phyloP scores from a whole-genome alignment of 2,888 invertebrate genomes.

The Marasmarcha lunaedactyla region DNA sequence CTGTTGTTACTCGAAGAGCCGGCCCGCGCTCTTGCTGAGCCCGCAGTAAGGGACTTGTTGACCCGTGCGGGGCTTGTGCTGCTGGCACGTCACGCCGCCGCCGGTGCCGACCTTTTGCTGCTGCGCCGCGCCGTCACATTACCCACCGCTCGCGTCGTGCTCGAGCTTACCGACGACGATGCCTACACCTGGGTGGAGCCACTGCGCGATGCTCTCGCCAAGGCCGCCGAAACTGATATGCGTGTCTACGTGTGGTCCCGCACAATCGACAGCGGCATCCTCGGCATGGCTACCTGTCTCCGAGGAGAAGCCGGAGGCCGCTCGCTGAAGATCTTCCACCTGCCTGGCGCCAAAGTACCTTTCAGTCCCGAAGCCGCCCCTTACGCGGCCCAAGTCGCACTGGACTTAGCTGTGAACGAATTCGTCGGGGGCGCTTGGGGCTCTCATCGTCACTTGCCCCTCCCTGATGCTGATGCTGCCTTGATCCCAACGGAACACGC shows the following conservation, averaged over 20 bases:
- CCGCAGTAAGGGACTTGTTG: conserved; percentile 39
- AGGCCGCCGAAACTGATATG: conserved; percentile 61
- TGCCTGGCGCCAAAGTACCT: conserved; percentile 73
- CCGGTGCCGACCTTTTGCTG: conserved; percentile 74
- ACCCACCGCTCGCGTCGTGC: conserved; percentile 51
- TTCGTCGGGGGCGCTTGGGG: conserved; percentile 88
- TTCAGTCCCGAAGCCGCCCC: conserved; percentile 70
- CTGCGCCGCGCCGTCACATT: conserved; percentile 66
- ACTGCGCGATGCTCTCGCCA: conserved; percentile 80
- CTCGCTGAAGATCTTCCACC: conserved; percentile 78
- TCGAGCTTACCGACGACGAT: conserved; percentile 76
- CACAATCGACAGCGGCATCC: conserved; percentile 78
- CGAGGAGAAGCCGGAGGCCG: conserved; percentile 88
- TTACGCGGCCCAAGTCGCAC: conserved; percentile 74
- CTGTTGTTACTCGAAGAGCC: conserved; percentile 82
- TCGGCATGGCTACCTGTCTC: conserved; percentile 92
- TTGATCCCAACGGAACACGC: conserved; percentile 86
- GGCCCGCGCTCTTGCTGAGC: conserved; percentile 41
- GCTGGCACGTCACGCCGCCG: conserved; percentile 67
- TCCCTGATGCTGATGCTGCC: conserved; percentile 57
- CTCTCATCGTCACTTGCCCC: conserved; percentile 82
- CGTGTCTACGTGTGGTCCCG: conserved; percentile 61
- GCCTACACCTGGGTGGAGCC: conserved; percentile 83
- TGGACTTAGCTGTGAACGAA: conserved; percentile 90
- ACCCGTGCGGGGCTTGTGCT: conserved; percentile 37